Percentiles rank a stretch among this genome's conserved stretches.
phyloP scores from a whole-genome alignment of 2,888 invertebrate genomes.

The Eristalinus aeneus region DNA sequence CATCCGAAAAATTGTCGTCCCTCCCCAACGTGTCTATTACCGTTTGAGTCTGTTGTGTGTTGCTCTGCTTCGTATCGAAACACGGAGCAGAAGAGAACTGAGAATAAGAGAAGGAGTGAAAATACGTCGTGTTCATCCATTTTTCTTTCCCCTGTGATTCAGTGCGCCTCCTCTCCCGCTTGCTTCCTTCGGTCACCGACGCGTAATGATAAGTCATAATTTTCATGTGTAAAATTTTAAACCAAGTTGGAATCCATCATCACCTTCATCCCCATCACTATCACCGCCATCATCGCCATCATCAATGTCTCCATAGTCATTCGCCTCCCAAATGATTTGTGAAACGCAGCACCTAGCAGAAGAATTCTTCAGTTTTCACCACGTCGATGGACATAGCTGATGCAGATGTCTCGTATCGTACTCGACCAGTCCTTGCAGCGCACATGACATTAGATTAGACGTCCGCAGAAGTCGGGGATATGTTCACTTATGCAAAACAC shows the following conservation, averaged over 20 bases:
- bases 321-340: conserved; percentile 48
- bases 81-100: not conserved
- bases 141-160: not conserved
- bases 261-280: not conserved
- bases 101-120: not conserved
- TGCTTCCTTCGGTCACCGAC: not conserved
- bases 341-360: conserved; percentile 25
- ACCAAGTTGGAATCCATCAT: not conserved
- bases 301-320: not conserved
- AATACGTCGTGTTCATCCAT: not conserved
- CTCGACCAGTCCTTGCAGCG: conserved; percentile 1
- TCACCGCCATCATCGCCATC: not conserved
- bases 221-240: not conserved
- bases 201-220: not conserved
- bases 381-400: conserved; percentile 46
- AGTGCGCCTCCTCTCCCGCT: not conserved
- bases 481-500: conserved; percentile 36
- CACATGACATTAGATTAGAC: conserved; percentile 51
- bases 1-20: not conserved
- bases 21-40: not conserved
- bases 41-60: not conserved
- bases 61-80: not conserved
- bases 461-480: not conserved
- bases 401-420: conserved; percentile 36
- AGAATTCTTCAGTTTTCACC: not conserved